Base-by-base conservation (phyloP, 2,888 invertebrate genomes). In the Nemotelus nigrinus region DNA sequence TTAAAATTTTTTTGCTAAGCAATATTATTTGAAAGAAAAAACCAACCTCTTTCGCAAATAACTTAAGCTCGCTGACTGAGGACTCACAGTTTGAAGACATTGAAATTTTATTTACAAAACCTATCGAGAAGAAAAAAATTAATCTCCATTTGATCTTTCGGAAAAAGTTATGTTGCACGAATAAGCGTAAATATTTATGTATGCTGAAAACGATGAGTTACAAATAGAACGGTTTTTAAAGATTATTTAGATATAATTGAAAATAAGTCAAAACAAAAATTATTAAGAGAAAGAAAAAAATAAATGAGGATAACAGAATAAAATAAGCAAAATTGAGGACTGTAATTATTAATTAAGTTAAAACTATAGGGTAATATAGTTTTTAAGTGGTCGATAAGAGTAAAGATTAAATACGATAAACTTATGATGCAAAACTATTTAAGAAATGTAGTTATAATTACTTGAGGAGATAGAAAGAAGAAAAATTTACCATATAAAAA, bases 261-360 rank as follows among this genome's bases (percentile, higher is more conserved):
- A 60, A 57, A 63, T 50, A 74, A 74, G 63, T 50, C 74, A 74
- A 74, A 74, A 63, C 60, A 74, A 63, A 74, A 74, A 74, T 60
- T 48, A 74, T 72, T 72, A 58, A 25, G 25, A 25, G 4, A 57
- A 45, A 70, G 8, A 47, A 60, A 45, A 57, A 57, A 8, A 58
- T 58, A 57, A 8, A 58, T 3, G 45, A 44, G 25, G 57, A 25
- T 48, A 72, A 44, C n/a, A 25, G 25, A 57, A 58, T 39, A 74
- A 74, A 60, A 50, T 39, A 68, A 63, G 63, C 71, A 72, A 72
- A 60, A 25, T 25, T 25, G 25, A 25, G 60, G 74, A 74, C 74
- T 74, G 74, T 74, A 74, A 74, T 74, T 74, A 74, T 50, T 74
- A 25, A 25, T 25, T 25, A 25, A 25, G 25, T 74, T 60, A 39